Evolutionary conservation across 2,888 invertebrate species (phyloP).

Genomic region (Cosmia trapezina): DNA sequence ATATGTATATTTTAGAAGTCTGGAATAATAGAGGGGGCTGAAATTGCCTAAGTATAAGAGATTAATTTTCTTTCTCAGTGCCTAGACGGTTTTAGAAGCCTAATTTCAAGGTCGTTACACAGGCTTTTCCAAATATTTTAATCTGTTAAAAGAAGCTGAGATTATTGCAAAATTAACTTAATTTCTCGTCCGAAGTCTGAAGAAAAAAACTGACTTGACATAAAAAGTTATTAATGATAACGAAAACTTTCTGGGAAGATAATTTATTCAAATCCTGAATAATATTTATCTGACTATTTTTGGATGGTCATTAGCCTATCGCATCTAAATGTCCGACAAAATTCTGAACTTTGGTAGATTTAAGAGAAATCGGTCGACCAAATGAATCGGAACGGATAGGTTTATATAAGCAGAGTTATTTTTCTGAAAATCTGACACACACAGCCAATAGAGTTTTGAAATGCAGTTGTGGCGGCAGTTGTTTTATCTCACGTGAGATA

Average conservation of each 20-base stretch:
- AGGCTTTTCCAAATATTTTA: neutral
- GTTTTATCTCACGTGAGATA: no score
- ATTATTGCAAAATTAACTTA: constrained; percentile 3
- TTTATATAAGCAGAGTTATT: no score
- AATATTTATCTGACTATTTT: constrained; percentile 2
- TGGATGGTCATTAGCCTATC: constrained; percentile 16
- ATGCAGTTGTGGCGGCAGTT: no score
- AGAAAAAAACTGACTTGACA: constrained; percentile 8
- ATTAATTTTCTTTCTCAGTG: constrained; percentile 1
- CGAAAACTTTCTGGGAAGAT: constrained; percentile 17
- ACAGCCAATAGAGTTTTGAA: no score
- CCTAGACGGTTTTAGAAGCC: neutral
- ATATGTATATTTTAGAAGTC: neutral
- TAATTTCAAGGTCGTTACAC: neutral
- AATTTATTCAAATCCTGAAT: constrained; percentile 1
- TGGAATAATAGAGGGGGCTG: neutral
- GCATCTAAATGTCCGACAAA: neutral
- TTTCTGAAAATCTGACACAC: no score
- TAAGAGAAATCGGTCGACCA: neutral
- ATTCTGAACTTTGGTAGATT: neutral
- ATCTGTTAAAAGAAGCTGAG: neutral
- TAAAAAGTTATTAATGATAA: constrained; percentile 33
- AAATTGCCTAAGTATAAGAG: neutral
- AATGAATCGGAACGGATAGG: neutral
- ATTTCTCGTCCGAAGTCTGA: neutral